Evolutionary conservation across 1,140 invertebrate species (phyloP).

Genomic region (Lepidurus arcticus): DNA sequence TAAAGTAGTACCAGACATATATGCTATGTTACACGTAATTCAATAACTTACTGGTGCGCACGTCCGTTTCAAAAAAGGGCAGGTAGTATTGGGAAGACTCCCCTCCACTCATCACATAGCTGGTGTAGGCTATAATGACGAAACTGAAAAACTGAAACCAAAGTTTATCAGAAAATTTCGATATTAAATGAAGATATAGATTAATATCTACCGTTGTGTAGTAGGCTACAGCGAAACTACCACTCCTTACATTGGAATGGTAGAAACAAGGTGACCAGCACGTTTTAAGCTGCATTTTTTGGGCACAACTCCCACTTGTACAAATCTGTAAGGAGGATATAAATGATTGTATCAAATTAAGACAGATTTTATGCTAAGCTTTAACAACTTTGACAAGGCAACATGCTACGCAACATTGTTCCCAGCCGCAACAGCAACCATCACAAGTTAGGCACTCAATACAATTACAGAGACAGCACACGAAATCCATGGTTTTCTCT

Average conservation of each 20-base stretch:
- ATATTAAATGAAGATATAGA: slow-evolving; percentile 12
- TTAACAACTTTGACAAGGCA: slow-evolving; percentile 1
- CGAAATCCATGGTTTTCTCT: neutral
- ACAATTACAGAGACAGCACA: neutral
- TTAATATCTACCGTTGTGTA: slow-evolving; percentile 58
- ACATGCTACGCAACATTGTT: neutral
- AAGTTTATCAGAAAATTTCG: slow-evolving; percentile 31
- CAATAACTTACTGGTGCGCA: slow-evolving; percentile 60
- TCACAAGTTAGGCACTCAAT: slow-evolving; percentile 8
- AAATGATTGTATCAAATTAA: neutral
- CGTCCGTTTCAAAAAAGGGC: slow-evolving; percentile 78
- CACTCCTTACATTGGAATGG: slow-evolving; percentile 67
- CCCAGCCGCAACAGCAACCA: slow-evolving; percentile 5
- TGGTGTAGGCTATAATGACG: slow-evolving; percentile 64
- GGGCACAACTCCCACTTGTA: neutral
- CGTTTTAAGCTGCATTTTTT: slow-evolving; percentile 65
- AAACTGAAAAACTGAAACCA: slow-evolving; percentile 57
- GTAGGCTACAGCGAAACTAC: slow-evolving; percentile 65
- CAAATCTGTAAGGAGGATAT: neutral
- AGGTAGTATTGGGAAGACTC: slow-evolving; percentile 80
- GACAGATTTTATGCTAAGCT: neutral
- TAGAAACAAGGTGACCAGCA: slow-evolving; percentile 84
- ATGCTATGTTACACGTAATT: too few species aligned
- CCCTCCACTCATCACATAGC: slow-evolving; percentile 70
- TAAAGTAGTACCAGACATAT: too few species aligned